Evolutionary conservation across 1,140 invertebrate species (phyloP), one percentile per base, ranked within the genome.

Genomic region (Liolophura sinensis): DNA sequence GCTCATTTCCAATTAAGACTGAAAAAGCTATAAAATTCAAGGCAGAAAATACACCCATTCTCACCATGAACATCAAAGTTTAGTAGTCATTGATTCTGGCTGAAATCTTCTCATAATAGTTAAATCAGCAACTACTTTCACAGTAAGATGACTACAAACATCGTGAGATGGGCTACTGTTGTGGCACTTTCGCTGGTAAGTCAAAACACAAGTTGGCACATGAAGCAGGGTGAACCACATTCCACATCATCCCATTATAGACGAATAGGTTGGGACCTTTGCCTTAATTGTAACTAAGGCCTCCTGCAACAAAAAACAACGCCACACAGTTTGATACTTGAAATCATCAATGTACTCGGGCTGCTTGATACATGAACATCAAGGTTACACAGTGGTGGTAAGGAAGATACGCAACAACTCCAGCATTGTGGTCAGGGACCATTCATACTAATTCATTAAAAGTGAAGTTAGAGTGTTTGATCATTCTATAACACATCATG

Each of bases 201-300:
- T 9, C 31, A 40, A 40, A 9, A 40, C 31, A 40, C 3, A 9
- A 40, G 31, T 5, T 5, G 31, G 31, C 31, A 40, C 9, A 40
- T 40, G 9, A 40, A 40, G 31, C 31, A 40, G 51, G 18, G 51
- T n/a, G 56, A n/a, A 9, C 5, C 56, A 18, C 18, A 3, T 27
- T 31, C 31, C 56, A 18, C 18, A 58, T 22, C 73, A 81, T 59
- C 65, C 67, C 71, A 73, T 78, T 66, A 80, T 77, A 11, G 78
- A 78, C 12, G 73, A 78, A 61, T 82, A 82, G 14, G 80, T 82
- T 65, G 80, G 80, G 56, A 81, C 71, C 67, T 82, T 82, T 14
- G 74, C 70, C 65, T 82, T 82, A 48, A 82, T 80, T 20, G 79
- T 61, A 47, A 74, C 69, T 47, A 79, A 62, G 15, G 71, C 69